Percentiles rank a stretch among this genome's conserved stretches.
Conservation (phyloP, 2,797 vertebrate genomes). For the Bucorvus abyssinicus region DNA sequence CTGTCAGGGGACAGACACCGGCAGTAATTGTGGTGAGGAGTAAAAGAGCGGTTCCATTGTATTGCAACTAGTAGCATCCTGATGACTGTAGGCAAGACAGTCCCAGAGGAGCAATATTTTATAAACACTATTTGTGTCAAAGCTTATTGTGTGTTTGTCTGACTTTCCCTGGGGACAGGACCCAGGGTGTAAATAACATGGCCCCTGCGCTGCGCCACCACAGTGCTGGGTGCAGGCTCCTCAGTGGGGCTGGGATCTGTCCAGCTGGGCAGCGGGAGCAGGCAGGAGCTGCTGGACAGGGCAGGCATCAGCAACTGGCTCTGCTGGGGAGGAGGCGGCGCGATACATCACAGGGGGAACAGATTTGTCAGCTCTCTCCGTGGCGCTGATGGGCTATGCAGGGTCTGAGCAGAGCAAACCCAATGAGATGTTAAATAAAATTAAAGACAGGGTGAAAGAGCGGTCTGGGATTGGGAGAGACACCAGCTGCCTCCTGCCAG, state of each 20-base stretch:
- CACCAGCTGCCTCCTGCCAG: background rate
- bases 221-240: background rate
- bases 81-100: background rate
- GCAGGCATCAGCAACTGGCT: background rate
- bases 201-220: background rate
- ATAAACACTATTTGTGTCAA: conserved; percentile 30
- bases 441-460: background rate
- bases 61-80: conserved; percentile 10
- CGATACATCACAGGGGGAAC: background rate
- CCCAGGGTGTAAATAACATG: background rate
- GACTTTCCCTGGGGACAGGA: background rate
- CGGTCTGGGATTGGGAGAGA: background rate
- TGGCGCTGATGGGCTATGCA: background rate
- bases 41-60: background rate
- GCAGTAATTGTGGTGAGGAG: background rate
- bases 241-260: background rate
- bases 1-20: background rate
- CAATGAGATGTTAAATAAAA: conserved; percentile 54
- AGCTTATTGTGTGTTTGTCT: conserved; percentile 11
- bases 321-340: background rate
- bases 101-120: conserved; percentile 37
- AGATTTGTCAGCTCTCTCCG: conserved; percentile 36
- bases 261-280: rapidly evolving
- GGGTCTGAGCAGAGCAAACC: conserved; percentile 21
- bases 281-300: background rate